Evolutionary conservation across 2,113 vertebrate genomes (phyloP), one percentile per base, ranked within the genome.

Genomic region (Tyrannus savana): DNA sequence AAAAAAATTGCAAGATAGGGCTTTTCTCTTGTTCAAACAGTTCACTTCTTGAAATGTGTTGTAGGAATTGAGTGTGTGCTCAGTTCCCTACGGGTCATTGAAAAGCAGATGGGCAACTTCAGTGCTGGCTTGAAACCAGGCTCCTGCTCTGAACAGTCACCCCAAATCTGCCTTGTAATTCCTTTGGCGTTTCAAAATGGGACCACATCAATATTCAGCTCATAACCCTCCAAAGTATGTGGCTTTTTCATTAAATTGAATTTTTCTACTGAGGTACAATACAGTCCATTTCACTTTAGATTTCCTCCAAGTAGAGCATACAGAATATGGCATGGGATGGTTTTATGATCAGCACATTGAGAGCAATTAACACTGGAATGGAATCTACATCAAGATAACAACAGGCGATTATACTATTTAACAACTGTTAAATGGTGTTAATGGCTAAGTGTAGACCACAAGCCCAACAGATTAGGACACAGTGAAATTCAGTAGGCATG

Each of bases 381-480:
- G 50, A 63, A 73, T 37, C 71, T 93, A n/a, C 83, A 80, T 91
- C 69, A 63, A 73, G 93, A 81, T 71, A 95, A 91, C 76, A 94
- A 95, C 87, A 88, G 78, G 60, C 8, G 3, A 93, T 87, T 95
- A 90, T 90, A 71, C 69, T 58, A 71, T 89, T 97, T 96, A 92
- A 84, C 92, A 95, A 93, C 88, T 94, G 80, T 95, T 96, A 91
- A 96, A 84, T 91, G 87, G 37, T 92, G 73, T 78, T 95, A 94
- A 92, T 92, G 69, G 59, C 67, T 39, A 89, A 44, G 13, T 55
- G 75, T 93, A 87, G 85, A 94, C 49, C 42, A 93, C 24, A 89
- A 69, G 5, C 53, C 59, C 84, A 84, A 44, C 46, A 87, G 76
- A 95, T 93, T 64, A 94, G 64, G 41, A 67, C 3, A 5, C 18